These are phyloP conservation scores for Sarcophaga bullata DNA, from an alignment of 1,140 invertebrate genomes.

Conservation along the genomic window DNA sequence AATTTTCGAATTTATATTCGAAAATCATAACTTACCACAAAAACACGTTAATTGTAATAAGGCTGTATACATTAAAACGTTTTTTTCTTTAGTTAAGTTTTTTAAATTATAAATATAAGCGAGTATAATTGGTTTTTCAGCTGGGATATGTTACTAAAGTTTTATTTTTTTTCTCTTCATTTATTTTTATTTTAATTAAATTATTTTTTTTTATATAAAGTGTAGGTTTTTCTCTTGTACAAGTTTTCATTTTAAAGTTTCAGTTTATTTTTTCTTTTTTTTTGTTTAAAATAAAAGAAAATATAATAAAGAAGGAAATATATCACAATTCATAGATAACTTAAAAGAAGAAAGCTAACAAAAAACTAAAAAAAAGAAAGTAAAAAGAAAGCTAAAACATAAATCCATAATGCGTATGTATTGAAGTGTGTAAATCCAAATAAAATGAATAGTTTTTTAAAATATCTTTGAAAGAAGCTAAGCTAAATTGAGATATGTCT, in stretches of 20 bases:
- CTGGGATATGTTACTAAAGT: constrained; percentile 20
- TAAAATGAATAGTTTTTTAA: no score
- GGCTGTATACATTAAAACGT: no score
- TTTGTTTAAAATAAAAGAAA: neutral
- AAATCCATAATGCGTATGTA: neutral
- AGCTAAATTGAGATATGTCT: no score
- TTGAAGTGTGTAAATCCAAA: neutral
- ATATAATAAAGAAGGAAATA: neutral
- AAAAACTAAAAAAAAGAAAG: no score
- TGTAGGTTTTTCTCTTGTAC: neutral
- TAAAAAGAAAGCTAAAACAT: no score
- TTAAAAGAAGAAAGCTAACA: neutral
- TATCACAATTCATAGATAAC: constrained; percentile 4
- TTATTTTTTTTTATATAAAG: neutral
- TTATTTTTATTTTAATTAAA: neutral
- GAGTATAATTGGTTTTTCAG: constrained; percentile 6
- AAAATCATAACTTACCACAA: no score
- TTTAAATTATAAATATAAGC: neutral
- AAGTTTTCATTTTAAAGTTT: neutral
- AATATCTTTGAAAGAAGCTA: no score
- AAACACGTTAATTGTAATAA: no score
- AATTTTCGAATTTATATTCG: no score
- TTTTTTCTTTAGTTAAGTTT: no score
- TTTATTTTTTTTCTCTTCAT: neutral
- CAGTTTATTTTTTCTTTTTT: neutral